Evolutionary conservation across 1,140 invertebrate species (phyloP).

Genomic region (Eumeta japonica): DNA sequence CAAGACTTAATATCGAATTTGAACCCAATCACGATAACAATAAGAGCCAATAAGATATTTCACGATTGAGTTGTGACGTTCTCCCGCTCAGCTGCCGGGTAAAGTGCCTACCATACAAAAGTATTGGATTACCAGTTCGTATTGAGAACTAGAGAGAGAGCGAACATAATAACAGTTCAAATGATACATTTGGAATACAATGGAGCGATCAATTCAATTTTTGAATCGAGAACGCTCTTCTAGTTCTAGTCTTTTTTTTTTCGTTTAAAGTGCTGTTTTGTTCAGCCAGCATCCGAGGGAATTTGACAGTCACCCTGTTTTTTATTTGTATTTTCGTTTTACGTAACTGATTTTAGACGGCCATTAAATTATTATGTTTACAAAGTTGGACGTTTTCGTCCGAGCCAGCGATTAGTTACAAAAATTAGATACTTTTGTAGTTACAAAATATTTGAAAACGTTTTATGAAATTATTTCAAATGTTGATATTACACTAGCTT

Average conservation of each 20-base stretch:
- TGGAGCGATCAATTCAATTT: conserved; percentile 58
- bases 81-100: not conserved
- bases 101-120: conserved; percentile 55
- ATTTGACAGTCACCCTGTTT: conserved; percentile 56
- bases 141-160: conserved; percentile 45
- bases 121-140: conserved; percentile 55
- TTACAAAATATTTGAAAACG: no score
- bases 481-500: no score
- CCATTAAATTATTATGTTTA: conserved; percentile 35
- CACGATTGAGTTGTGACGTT: not conserved
- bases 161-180: conserved; percentile 56
- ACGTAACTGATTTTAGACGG: conserved; percentile 4
- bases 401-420: no score
- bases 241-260: conserved; percentile 45
- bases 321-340: conserved; percentile 45
- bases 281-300: conserved; percentile 51
- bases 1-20: not conserved
- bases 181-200: conserved; percentile 59
- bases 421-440: no score
- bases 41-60: not conserved
- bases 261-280: conserved; percentile 56
- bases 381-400: no score
- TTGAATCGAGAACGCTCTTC: conserved; percentile 56
- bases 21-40: not conserved
- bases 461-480: no score